Conservation (phyloP, 2,797 vertebrate genomes). For the Aplochiton taeniatus region DNA sequence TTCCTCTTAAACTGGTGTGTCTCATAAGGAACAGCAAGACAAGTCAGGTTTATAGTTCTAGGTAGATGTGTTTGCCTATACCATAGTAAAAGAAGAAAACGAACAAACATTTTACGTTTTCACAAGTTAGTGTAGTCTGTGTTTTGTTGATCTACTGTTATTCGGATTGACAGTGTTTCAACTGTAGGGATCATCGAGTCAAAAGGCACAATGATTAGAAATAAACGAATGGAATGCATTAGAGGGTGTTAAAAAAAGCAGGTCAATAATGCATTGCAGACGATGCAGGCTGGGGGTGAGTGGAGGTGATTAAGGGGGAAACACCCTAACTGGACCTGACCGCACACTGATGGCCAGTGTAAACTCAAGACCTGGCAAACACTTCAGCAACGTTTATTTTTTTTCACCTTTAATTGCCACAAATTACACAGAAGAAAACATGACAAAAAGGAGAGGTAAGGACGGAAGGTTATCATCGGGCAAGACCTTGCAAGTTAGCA, state of each 20-base stretch:
- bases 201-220: conserved; percentile 60
- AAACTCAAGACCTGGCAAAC: conserved; percentile 18
- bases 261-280: conserved; percentile 43
- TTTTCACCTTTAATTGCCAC: conserved; percentile 59
- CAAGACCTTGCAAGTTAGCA: conserved; percentile 36
- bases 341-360: conserved; percentile 37
- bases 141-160: conserved; percentile 64
- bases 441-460: conserved; percentile 30
- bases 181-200: conserved; percentile 91
- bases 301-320: conserved; percentile 64
- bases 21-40: conserved; percentile 95
- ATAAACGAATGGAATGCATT: conserved; percentile 43
- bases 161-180: conserved; percentile 85
- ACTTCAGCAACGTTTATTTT: conserved; percentile 17
- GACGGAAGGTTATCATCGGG: conserved; percentile 24
- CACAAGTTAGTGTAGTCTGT: conserved; percentile 77
- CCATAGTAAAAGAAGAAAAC: conserved; percentile 38
- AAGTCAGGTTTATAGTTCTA: conserved; percentile 77
- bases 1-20: conserved; percentile 82
- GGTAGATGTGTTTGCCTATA: conserved; percentile 34
- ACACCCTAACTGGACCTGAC: conserved; percentile 38
- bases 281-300: conserved; percentile 34
- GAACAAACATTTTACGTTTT: conserved; percentile 60
- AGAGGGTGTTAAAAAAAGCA: conserved; percentile 34
- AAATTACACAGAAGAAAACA: conserved; percentile 27